phyloP scores from a whole-genome alignment of 2,113 vertebrate genomes.

The Alligator mississippiensis region DNA sequence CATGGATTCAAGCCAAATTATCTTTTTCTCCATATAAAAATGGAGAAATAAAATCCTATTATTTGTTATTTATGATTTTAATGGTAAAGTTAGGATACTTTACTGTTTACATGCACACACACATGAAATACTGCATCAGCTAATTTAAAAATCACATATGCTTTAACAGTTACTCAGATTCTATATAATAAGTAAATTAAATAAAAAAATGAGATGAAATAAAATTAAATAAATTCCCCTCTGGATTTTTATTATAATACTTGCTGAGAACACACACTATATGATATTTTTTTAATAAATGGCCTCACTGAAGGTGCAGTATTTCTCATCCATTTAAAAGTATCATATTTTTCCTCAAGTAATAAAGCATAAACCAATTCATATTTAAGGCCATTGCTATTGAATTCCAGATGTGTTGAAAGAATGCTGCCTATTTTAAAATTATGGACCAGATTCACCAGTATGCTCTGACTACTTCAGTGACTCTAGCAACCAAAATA shows the following conservation, averaged over 20 bases:
- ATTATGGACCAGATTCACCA: not conserved
- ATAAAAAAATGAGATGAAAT: not conserved
- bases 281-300: not conserved
- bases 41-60: not conserved
- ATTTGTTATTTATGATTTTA: not conserved
- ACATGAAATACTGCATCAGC: not conserved
- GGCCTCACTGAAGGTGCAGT: not conserved
- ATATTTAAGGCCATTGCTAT: not conserved
- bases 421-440: not conserved
- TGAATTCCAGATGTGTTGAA: not conserved
- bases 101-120: not conserved
- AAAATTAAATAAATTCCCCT: not conserved
- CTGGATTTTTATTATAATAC: not conserved
- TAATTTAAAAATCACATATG: not conserved
- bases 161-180: not conserved
- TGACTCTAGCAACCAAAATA: not conserved
- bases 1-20: not conserved
- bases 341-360: not conserved
- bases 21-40: not conserved
- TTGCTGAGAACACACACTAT: not conserved
- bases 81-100: not conserved
- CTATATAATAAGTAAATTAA: not conserved
- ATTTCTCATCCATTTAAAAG: not conserved
- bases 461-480: rapidly evolving
- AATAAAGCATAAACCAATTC: not conserved